Percentiles rank a stretch among this genome's conserved stretches.
These are phyloP conservation scores for Sipha flava DNA, from an alignment of 1,140 invertebrate genomes.

Conservation along the genomic window DNA sequence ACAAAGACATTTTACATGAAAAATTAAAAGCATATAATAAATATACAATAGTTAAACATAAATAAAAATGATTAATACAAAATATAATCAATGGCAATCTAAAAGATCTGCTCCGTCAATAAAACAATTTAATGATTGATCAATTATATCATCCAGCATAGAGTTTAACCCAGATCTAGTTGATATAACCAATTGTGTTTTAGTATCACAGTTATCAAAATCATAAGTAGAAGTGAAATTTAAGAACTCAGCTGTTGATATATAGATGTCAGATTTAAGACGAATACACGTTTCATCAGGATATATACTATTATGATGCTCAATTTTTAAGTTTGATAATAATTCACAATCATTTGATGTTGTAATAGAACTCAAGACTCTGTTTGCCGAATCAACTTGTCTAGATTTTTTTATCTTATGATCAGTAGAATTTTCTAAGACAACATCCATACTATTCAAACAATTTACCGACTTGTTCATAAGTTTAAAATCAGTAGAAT, in stretches of 20 bases:
- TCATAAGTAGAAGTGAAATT: background rate
- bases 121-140: constrained; percentile 7
- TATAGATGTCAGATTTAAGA: background rate
- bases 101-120: constrained; percentile 4
- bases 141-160: constrained; percentile 22
- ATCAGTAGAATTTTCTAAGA: background rate
- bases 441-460: background rate
- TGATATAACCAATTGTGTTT: background rate
- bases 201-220: background rate
- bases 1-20: too few relatives aligned
- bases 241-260: background rate
- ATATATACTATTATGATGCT: background rate
- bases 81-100: constrained; percentile 1
- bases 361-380: background rate
- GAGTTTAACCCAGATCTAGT: constrained; percentile 9
- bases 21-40: too few relatives aligned
- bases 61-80: too few relatives aligned
- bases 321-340: background rate
- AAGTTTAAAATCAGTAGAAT: background rate
- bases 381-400: background rate
- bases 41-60: too few relatives aligned
- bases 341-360: background rate
- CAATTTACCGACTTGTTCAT: background rate
- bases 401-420: background rate
- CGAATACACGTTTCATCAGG: background rate